These are phyloP conservation scores for Microcebus jonahi DNA, from an alignment of 2,113 vertebrate species.

Conservation along the genomic window DNA sequence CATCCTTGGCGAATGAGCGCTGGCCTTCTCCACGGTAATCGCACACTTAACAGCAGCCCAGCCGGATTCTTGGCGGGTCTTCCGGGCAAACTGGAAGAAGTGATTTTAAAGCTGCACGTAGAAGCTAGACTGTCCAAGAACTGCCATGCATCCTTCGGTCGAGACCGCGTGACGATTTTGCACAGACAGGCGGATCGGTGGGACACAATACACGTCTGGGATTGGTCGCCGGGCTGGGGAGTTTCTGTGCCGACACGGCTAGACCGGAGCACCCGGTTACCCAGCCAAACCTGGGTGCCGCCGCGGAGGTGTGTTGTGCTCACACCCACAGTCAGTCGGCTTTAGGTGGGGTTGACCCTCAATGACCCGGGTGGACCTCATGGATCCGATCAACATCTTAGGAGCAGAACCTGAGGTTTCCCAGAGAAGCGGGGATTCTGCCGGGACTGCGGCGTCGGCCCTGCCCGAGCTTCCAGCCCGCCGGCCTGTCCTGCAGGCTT, in stretches of 20 bases:
- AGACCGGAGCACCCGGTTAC: fast-evolving
- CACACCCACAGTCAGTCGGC: fast-evolving
- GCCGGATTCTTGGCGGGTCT: background rate
- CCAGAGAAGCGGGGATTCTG: background rate
- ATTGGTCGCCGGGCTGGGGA: fast-evolving
- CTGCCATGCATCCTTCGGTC: background rate
- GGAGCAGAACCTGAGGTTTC: background rate
- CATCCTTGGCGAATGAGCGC: fast-evolving
- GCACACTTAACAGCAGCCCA: too few species aligned
- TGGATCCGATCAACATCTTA: background rate
- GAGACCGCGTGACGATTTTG: background rate
- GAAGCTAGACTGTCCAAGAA: background rate
- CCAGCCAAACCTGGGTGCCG: fast-evolving
- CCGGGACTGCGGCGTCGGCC: fast-evolving
- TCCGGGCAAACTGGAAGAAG: background rate
- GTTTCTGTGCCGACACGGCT: background rate
- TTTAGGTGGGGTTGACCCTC: background rate
- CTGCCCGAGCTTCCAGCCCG: too few species aligned
- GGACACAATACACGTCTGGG: fast-evolving
- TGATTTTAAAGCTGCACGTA: background rate
- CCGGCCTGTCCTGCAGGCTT: background rate
- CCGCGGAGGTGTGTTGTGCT: fast-evolving
- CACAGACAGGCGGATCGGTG: fast-evolving
- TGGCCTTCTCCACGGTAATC: fast-evolving
- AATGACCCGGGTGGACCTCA: fast-evolving